Evolutionary conservation across 2,888 invertebrate genomes (phyloP).

Genomic region (Hoplodrina blanda): DNA sequence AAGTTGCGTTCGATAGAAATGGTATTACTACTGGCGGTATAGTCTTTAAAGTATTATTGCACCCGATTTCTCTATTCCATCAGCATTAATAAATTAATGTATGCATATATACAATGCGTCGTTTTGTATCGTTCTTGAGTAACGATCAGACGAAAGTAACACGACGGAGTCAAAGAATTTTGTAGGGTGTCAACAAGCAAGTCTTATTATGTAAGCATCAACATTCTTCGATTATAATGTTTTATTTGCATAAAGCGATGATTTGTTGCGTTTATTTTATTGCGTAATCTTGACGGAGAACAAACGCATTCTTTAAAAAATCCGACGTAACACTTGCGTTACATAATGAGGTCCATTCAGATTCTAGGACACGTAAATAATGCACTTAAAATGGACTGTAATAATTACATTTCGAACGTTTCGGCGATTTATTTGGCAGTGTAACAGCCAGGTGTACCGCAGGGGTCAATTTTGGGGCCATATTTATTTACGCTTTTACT

Average conservation of each 20-base stretch:
- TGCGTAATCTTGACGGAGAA: slow-evolving; percentile 60
- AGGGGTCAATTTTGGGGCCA: slow-evolving; percentile 76
- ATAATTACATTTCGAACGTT: slow-evolving; percentile 30
- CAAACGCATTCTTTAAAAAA: slow-evolving; percentile 62
- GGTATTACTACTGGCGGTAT: slow-evolving; percentile 12
- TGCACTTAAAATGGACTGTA: slow-evolving; percentile 41
- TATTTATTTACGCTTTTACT: slow-evolving; percentile 84
- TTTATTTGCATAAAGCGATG: slow-evolving; percentile 73
- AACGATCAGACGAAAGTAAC: slow-evolving; percentile 47
- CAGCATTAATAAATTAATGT: slow-evolving; percentile 45
- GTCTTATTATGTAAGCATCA: slow-evolving; percentile 72
- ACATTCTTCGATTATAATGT: slow-evolving; percentile 70
- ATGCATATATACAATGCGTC: slow-evolving; percentile 20
- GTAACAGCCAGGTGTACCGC: slow-evolving; percentile 74
- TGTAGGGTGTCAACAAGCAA: slow-evolving; percentile 56
- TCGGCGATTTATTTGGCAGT: slow-evolving; percentile 40
- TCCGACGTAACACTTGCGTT: slow-evolving; percentile 57
- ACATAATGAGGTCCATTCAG: slow-evolving; percentile 51
- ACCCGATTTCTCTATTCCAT: slow-evolving; percentile 56
- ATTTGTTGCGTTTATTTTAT: slow-evolving; percentile 69
- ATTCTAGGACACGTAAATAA: slow-evolving; percentile 60
- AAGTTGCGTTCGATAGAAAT: slow-evolving; percentile 31
- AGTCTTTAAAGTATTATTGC: slow-evolving; percentile 43
- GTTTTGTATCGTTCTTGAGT: slow-evolving; percentile 38
- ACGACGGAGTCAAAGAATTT: slow-evolving; percentile 56